These are phyloP conservation scores for Tachystola acroxantha DNA, from an alignment of 2,888 invertebrate species.

Conservation along the genomic window DNA sequence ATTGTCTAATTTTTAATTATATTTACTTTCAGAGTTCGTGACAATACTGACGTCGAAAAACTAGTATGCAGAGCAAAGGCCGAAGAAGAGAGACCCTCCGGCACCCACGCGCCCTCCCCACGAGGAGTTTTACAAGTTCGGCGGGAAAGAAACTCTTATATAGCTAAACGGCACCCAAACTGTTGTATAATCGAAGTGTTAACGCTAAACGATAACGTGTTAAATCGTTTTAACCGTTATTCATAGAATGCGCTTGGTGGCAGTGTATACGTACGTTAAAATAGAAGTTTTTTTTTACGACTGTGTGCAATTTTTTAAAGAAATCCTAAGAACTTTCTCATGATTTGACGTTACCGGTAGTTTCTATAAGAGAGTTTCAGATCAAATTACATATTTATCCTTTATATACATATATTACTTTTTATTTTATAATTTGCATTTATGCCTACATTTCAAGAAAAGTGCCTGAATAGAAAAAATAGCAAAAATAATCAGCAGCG, in stretches of 20 bases:
- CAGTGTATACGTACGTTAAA: slow-evolving; percentile 49
- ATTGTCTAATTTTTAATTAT: too few species aligned
- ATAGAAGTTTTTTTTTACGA: slow-evolving; percentile 5
- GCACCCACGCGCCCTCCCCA: slow-evolving; percentile 26
- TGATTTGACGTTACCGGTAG: too few species aligned
- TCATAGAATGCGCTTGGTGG: slow-evolving; percentile 40
- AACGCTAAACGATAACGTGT: slow-evolving; percentile 8
- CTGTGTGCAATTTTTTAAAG: too few species aligned
- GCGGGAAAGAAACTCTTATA: slow-evolving; percentile 73
- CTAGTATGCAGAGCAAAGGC: slow-evolving; percentile 78
- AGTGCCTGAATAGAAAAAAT: too few species aligned
- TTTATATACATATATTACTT: too few species aligned
- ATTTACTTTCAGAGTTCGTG: slow-evolving; percentile 90
- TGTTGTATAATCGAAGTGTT: slow-evolving; percentile 29
- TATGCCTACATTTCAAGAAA: too few species aligned
- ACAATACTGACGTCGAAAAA: slow-evolving; percentile 91
- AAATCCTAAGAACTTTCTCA: too few species aligned
- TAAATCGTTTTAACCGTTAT: slow-evolving; percentile 18
- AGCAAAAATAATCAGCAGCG: too few species aligned
- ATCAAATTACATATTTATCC: too few species aligned
- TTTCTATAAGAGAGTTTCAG: too few species aligned
- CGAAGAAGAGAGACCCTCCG: slow-evolving; percentile 56
- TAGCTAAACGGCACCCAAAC: slow-evolving; percentile 28
- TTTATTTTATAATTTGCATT: too few species aligned
- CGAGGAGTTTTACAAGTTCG: slow-evolving; percentile 46